These are phyloP conservation scores for Myotis davidii DNA, from an alignment of 2,113 vertebrate genomes.

Conservation along the genomic window DNA sequence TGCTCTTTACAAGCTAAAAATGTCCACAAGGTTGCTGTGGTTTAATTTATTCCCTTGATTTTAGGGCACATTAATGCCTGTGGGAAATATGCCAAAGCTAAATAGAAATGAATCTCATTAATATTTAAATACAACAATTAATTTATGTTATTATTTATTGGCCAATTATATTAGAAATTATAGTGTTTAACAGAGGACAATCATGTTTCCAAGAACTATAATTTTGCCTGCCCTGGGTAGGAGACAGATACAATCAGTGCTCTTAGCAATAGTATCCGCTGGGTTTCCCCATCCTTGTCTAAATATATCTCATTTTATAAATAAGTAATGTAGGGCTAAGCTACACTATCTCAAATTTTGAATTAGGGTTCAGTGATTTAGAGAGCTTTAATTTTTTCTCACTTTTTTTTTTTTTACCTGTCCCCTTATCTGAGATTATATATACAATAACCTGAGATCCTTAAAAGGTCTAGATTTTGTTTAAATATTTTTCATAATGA, in stretches of 20 bases:
- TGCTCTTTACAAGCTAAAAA: slow-evolving; percentile 45
- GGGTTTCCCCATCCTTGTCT: background rate
- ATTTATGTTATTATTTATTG: slow-evolving; percentile 69
- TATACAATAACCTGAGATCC: background rate
- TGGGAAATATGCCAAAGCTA: slow-evolving; percentile 46
- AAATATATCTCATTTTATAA: slow-evolving; percentile 55
- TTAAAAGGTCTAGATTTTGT: background rate
- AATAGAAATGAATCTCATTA: slow-evolving; percentile 35
- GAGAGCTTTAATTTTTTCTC: slow-evolving; percentile 34
- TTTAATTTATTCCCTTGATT: slow-evolving; percentile 30
- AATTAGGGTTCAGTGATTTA: background rate
- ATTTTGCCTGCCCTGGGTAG: slow-evolving; percentile 33
- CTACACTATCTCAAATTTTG: background rate
- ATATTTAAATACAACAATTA: slow-evolving; percentile 67
- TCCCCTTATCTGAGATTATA: background rate
- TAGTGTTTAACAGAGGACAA: slow-evolving; percentile 63
- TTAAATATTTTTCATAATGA: background rate
- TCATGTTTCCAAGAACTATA: slow-evolving; percentile 62
- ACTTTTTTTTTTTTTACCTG: background rate
- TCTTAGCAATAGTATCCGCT: background rate
- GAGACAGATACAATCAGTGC: slow-evolving; percentile 20
- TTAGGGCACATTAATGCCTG: background rate
- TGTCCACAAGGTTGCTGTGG: background rate
- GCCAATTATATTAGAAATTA: slow-evolving; percentile 67
- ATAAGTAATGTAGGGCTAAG: slow-evolving; percentile 52